Evolutionary conservation across 2,113 vertebrate genomes (phyloP), one percentile per base, ranked within the genome.

Genomic region (Apus apus): DNA sequence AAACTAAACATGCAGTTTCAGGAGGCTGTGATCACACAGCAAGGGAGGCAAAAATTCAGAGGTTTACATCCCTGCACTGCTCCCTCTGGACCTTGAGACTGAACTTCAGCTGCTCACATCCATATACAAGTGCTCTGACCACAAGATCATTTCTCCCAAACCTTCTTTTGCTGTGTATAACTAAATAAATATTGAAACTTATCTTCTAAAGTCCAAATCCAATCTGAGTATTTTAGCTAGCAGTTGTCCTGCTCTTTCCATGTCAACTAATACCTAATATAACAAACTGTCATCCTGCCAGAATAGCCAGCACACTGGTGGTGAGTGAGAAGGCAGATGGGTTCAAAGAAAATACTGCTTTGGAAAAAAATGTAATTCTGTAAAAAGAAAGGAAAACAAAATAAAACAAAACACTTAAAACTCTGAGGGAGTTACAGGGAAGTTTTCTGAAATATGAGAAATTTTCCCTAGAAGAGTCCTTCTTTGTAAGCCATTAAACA

Each of bases 401-500:
- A 13, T 7, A 51, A 13, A 23, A 23, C 26, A 48, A 8, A 1
- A 0, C 8, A 68, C 11, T 12, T 20, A 12, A 4, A 43, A 58
- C 27, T 83, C 51, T 34, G 48, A 71, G 75, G 58, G 25, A 64
- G 23, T 53, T 64, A 48, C 34, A 48, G 20, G 29, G 38, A 86
- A 70, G 27, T 36, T 71, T 88, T 82, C 71, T n/a, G 64, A 80
- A 92, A 86, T 11, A 7, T 1, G 1, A 91, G 12, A 51, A 36
- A 38, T 78, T 82, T 68, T 72, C 25, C 27, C 18, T 62, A 46
- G 15, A 53, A 53, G 12, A 70, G 17, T 22, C 53, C 36, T 77
- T 51, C 67, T 87, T 68, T 48, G 19, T 50, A 67, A 32, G 10
- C 73, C 34, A 36, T 83, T 67, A 79, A 78, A 76, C 75, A 65